Percentiles rank a stretch among this genome's conserved stretches.
Conservation (phyloP, 2,113 vertebrate species). For the Rhynchopsitta pachyrhyncha region DNA sequence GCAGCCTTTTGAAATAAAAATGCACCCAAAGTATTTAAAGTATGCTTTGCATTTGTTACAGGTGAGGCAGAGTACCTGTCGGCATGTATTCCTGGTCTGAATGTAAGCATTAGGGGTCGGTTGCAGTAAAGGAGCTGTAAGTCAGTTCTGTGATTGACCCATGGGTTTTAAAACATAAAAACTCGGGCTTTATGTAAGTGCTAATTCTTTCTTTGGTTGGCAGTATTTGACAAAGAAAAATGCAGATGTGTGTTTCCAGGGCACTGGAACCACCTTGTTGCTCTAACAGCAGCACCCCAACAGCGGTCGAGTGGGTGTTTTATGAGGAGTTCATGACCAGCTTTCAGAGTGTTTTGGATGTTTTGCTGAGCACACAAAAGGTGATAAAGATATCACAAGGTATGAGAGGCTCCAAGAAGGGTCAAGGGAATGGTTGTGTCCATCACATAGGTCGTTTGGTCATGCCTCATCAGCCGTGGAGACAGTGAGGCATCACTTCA, state of each 20-base stretch:
- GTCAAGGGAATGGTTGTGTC: not conserved
- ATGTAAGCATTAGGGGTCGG: not conserved
- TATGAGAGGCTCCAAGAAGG: not conserved
- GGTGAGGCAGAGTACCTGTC: not conserved
- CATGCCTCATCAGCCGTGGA: not conserved
- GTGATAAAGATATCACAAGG: not conserved
- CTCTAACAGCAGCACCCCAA: not conserved
- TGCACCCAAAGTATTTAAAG: not conserved
- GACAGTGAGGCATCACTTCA: not conserved
- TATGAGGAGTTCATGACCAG: not conserved
- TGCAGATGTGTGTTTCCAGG: not conserved
- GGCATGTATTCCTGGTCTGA: not conserved
- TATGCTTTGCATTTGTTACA: not conserved
- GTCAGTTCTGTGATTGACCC: not conserved
- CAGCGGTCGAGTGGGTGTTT: accelerated
- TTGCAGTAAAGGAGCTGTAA: not conserved
- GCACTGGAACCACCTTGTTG: not conserved
- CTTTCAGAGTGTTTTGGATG: not conserved
- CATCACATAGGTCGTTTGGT: accelerated
- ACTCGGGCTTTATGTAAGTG: not conserved
- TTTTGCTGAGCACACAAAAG: not conserved
- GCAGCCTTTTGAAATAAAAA: not conserved
- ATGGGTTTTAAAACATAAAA: not conserved
- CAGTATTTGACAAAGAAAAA: not conserved
- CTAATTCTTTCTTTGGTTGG: not conserved